These are phyloP conservation scores for Melospiza melodia DNA, from an alignment of 2,113 vertebrate species.

Conservation along the genomic window DNA sequence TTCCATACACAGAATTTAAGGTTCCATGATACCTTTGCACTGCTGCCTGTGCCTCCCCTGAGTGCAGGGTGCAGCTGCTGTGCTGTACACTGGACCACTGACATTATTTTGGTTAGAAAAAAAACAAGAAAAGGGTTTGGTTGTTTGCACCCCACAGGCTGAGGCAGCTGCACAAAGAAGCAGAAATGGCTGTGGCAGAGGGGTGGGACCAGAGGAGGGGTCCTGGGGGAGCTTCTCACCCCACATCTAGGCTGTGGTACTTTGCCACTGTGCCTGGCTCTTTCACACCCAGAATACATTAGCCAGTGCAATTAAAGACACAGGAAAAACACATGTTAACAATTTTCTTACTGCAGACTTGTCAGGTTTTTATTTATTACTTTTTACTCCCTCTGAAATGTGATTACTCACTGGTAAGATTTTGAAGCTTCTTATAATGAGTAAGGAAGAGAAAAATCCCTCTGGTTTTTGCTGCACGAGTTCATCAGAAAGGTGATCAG, in stretches of 20 bases:
- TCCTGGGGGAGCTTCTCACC: background rate
- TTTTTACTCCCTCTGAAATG: constrained; percentile 34
- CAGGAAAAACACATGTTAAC: constrained; percentile 9
- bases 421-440: constrained; percentile 15
- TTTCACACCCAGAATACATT: background rate
- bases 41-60: background rate
- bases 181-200: background rate
- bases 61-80: background rate
- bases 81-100: background rate
- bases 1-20: background rate
- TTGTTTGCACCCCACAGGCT: background rate
- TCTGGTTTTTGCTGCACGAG: constrained; percentile 31
- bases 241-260: background rate
- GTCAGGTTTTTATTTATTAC: constrained; percentile 45
- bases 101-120: background rate
- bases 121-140: background rate
- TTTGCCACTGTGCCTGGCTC: background rate
- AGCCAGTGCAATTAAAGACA: constrained; percentile 11
- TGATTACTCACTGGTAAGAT: constrained; percentile 19
- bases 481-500: constrained; percentile 42
- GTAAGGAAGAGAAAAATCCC: background rate
- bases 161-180: background rate
- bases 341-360: constrained; percentile 41
- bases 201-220: background rate
- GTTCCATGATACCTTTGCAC: background rate